Percentiles rank a stretch among this genome's conserved stretches.
These are phyloP conservation scores for Psittacula cyanocephala DNA, from an alignment of 2,113 vertebrate genomes.

Conservation along the genomic window DNA sequence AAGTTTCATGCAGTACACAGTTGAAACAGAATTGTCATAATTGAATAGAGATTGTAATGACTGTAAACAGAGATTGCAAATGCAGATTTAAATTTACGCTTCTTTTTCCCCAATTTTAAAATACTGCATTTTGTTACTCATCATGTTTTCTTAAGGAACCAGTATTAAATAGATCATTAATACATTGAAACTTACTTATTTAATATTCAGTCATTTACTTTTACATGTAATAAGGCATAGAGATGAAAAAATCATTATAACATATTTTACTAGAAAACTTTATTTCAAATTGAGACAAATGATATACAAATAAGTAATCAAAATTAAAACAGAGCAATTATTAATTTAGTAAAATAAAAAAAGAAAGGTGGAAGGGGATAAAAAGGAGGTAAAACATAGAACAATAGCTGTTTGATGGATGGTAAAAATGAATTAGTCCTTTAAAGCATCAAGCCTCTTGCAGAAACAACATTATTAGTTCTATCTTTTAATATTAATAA, in stretches of 20 bases:
- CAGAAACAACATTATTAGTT: not conserved
- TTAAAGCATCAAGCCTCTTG: not conserved
- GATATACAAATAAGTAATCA: slow-evolving; percentile 5
- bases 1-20: not conserved
- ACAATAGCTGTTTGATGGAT: not conserved
- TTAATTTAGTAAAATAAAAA: not conserved
- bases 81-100: not conserved
- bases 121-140: not conserved
- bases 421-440: not conserved
- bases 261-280: not conserved
- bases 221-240: not conserved
- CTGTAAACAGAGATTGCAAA: not conserved
- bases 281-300: slow-evolving; percentile 17
- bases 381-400: not conserved
- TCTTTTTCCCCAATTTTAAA: not conserved
- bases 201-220: not conserved
- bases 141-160: not conserved
- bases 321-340: not conserved
- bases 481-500: not conserved
- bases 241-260: slow-evolving; percentile 10
- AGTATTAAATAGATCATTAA: not conserved
- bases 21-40: not conserved
- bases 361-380: not conserved
- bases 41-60: not conserved
- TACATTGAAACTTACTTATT: not conserved